Evolutionary conservation across 2,797 vertebrate species (phyloP), one percentile per base, ranked within the genome.

Genomic region (Typhlichthys subterraneus): DNA sequence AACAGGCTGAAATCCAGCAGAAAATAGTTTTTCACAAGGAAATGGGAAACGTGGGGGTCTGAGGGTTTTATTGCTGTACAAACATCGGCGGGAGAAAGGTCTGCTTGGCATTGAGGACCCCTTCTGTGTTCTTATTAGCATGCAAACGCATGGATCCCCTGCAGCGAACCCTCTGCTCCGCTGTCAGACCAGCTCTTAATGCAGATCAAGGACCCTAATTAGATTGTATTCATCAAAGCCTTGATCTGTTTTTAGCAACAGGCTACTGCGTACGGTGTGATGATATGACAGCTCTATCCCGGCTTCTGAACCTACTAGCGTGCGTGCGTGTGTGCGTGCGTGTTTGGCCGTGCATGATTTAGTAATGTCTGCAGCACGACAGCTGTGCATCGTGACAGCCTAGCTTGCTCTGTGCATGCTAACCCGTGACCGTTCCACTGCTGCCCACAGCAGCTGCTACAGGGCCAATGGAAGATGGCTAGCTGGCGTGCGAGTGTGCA

Each of bases 341-440:
- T 14, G 9, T 1, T 6, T 38, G 29, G 38, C 56, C 48, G 56
- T 49, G 14, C 76, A 71, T 66, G 61, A 66, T 68, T 67, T 4
- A 38, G 15, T 60, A 45, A 12, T 72, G 67, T 75, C 64, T 81
- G 67, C 63, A 31, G 57, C 1, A 3, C 57, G 75, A 54, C 79
- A 84, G 82, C 80, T 80, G 73, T 81, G 61, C 75, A 77, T 68
- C 78, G 63, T 77, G 77, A 70, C 73, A 76, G 76, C 63, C 61
- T 55, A 5, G 56, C 29, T 61, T 45, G 55, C 66, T 46, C 66
- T 7, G 45, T 63, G 75, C 75, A 57, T 17, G 33, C 69, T 72
- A 81, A 82, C 66, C 81, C 81, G 49, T 84, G 84, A 85, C 84
- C 53, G 60, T 79, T 86, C 66, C 70, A 61, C 51, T 47, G 46